Base-by-base conservation (phyloP, 2,113 vertebrate species). In the Marmota monax region DNA sequence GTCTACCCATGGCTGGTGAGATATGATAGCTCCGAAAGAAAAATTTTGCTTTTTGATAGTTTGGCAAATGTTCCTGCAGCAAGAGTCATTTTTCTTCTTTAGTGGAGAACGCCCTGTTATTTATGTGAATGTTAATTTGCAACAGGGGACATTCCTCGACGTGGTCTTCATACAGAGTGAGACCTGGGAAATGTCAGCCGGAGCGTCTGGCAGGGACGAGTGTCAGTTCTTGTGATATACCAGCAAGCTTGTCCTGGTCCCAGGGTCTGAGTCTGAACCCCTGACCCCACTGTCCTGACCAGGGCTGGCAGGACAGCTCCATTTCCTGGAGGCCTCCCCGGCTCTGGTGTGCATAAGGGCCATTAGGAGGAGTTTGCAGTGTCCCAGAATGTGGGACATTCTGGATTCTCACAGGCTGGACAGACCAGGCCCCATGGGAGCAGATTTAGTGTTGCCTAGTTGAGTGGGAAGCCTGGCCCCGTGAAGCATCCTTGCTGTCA, bases 81-180 rank as follows among this genome's bases (percentile, higher is more conserved):
- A 63, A 88, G 88, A 96, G 29, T 84, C 95, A 95, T 97, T 97
- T 97, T 96, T 96, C 96, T 97, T 96, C 86, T 79, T 74, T 56
- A 56, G 88, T 67, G 32, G 78, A 74, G 45, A 69, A 11, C 0
- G 1, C 88, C 84, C 70, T 86, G 58, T 96, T 97, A 97, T 93
- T 97, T 97, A 95, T 95, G 95, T 89, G 96, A 94, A 96, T 89
- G 97, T 94, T 95, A 97, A 96, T 94, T 83, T 95, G 96, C 90
- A 70, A 56, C 92, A 85, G 63, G 92, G 96, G 95, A 97, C 95
- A 67, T 97, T 97, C 94, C 85, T 90, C n/a, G 65, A 94, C 20
- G 0, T 13, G 11, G 92, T 56, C 84, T 92, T 93, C 51, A 23
- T 87, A 37, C 92, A 42, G 70, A 96, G 17, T 0, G 5, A 80